Conservation (phyloP, 2,797 vertebrate genomes). For the Tolypeutes matacus region DNA sequence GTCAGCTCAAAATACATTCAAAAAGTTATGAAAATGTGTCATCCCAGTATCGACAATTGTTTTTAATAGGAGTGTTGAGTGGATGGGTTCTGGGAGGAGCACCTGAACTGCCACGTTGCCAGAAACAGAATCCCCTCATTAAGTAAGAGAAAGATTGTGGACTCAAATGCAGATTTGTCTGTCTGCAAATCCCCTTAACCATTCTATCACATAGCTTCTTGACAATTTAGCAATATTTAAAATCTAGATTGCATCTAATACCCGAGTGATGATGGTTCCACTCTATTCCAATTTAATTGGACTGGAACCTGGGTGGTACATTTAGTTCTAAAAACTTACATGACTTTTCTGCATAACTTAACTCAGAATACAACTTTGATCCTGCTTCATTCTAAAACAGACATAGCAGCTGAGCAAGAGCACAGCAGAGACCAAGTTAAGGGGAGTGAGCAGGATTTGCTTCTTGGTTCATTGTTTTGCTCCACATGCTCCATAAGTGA, state of each 20-base stretch:
- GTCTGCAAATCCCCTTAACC: background rate
- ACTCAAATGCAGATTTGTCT: background rate
- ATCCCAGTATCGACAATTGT: background rate
- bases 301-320: background rate
- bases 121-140: background rate
- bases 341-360: slow-evolving; percentile 4
- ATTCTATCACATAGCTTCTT: background rate
- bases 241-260: background rate
- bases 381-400: background rate
- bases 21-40: background rate
- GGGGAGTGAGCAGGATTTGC: background rate
- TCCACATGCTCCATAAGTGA: background rate
- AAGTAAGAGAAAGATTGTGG: background rate
- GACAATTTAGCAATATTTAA: background rate
- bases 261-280: background rate
- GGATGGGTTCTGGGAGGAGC: no score
- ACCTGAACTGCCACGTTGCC: background rate
- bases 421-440: background rate
- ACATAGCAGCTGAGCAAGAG: background rate
- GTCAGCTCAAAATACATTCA: background rate
- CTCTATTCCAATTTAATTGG: background rate
- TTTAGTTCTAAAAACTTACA: background rate
- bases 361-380: background rate
- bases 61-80: background rate
- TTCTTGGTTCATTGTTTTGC: background rate